Percentiles rank a stretch among this genome's conserved stretches.
Evolutionary conservation across 2,797 vertebrate species (phyloP).

Genomic region (Cossypha dichroa): DNA sequence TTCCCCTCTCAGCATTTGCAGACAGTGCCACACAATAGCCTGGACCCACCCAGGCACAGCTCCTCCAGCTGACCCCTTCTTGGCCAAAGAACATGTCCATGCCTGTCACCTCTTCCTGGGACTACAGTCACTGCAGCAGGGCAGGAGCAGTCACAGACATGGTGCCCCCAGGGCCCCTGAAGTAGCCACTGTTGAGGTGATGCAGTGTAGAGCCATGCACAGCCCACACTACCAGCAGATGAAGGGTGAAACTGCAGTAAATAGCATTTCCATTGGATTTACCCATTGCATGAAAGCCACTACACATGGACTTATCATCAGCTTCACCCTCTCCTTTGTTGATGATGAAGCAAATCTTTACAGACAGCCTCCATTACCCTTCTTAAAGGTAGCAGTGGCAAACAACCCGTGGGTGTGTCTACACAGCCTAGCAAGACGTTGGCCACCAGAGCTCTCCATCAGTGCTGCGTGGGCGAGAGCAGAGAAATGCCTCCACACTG

Average conservation of each 20-base stretch:
- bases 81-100: fast-evolving
- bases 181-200: not conserved
- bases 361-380: not conserved
- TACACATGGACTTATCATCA: not conserved
- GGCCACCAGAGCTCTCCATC: not conserved
- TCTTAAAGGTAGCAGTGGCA: not conserved
- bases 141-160: not conserved
- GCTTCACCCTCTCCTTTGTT: not conserved
- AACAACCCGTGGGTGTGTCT: not conserved
- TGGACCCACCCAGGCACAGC: not conserved
- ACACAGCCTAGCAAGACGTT: not conserved
- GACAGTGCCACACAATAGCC: not conserved
- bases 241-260: not conserved
- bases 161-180: not conserved
- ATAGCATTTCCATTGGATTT: not conserved
- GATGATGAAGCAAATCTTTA: not conserved
- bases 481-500: not conserved
- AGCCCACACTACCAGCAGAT: not conserved
- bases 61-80: not conserved
- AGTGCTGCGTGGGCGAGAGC: not conserved
- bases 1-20: not conserved
- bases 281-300: not conserved
- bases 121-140: not conserved
- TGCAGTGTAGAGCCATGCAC: not conserved
- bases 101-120: not conserved